Percentiles rank a stretch among this genome's conserved stretches.
These are phyloP conservation scores for Alouatta palliata DNA, from an alignment of 2,113 vertebrate genomes.

Conservation along the genomic window DNA sequence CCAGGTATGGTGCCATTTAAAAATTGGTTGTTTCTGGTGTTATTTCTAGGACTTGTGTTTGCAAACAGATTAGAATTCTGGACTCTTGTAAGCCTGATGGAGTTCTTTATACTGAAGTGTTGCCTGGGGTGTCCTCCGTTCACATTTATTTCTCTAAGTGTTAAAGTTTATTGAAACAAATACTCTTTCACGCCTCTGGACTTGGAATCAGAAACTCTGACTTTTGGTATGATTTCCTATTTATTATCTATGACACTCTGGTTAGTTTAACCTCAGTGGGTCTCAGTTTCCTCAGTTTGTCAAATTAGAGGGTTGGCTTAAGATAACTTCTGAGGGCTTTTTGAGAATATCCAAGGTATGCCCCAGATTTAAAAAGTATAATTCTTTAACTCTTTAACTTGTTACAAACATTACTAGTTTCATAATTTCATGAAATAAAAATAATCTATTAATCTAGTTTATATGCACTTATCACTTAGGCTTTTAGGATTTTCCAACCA, in stretches of 20 bases:
- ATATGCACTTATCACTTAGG: background rate
- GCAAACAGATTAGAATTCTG: background rate
- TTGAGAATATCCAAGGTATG: background rate
- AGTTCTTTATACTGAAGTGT: background rate
- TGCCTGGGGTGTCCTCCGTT: background rate
- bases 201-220: background rate
- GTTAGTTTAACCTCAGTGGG: background rate
- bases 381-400: background rate
- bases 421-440: background rate
- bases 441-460: background rate
- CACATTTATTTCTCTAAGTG: background rate
- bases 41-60: background rate
- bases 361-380: background rate
- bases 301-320: background rate
- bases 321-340: background rate
- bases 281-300: conserved; percentile 28
- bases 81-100: background rate
- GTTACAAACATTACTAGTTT: background rate
- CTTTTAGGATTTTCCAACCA: conserved; percentile 24
- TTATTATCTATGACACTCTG: background rate
- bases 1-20: background rate
- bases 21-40: background rate
- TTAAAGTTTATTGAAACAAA: background rate
- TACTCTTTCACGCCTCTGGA: background rate
- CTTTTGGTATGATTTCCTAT: background rate